Evolutionary conservation across 2,797 vertebrate species (phyloP), one percentile per base, ranked within the genome.

Genomic region (Acanthornis magna): DNA sequence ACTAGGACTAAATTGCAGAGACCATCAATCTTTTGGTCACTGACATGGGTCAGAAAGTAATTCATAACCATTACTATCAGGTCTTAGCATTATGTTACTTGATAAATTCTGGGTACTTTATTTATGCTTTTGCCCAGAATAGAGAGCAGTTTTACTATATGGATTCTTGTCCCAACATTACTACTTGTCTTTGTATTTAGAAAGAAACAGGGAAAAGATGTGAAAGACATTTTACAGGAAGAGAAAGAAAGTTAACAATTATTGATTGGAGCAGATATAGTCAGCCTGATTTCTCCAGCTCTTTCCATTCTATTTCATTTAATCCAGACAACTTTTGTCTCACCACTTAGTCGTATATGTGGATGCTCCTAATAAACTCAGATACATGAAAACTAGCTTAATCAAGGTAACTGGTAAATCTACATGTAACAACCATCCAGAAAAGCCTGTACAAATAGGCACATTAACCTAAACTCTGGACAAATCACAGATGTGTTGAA

Each of bases 401-500:
- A 57, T 54, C 38, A 14, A 91, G 26, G 63, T 67, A 88, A 18
- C 71, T 91, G 47, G 81, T 88, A 95, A 88, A 92, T 83, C 53
- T 76, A 36, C 47, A 74, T 25, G 8, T 53, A 91, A 40, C 13
- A 91, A 18, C 45, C 25, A 65, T 83, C 62, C 29, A 36, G 72
- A 63, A 88, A 62, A 86, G 73, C 75, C 50, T 53, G 38, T 23
- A 84, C 62, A 96, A 90, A 88, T 60, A 70, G 79, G 18, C 40
- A 85, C 16, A 43, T 91, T 95, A 88, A 85, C 82, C 77, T 91
- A 92, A 96, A 72, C 23, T 36, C 75, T 87, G 54, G 54, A 72
- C 54, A 95, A 93, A 87, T 93, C 54, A 73, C 75, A 95, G 71
- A 92, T n/a, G 85, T 62, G 73, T 93, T 94, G 88, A 97, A 95